Conservation (phyloP, 2,113 vertebrate species). For the Willisornis vidua region DNA sequence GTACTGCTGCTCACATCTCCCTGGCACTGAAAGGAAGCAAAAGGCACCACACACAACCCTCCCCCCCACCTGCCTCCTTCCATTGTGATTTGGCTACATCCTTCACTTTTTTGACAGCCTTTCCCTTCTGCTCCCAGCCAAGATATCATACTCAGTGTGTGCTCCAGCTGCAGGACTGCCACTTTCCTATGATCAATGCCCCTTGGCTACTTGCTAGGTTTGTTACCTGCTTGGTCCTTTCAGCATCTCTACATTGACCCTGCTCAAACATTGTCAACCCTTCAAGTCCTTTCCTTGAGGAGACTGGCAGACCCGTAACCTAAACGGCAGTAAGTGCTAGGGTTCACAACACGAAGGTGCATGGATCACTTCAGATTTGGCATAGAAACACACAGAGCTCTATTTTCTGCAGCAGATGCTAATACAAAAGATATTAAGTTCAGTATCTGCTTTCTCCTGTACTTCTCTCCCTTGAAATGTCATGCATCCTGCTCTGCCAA, state of each 20-base stretch:
- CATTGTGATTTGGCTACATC: background rate
- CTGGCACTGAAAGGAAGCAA: background rate
- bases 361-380: background rate
- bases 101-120: background rate
- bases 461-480: background rate
- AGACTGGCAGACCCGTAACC: background rate
- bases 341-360: background rate
- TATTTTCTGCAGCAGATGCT: background rate
- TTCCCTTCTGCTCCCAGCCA: background rate
- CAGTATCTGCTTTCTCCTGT: background rate
- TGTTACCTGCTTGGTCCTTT: background rate
- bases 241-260: background rate
- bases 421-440: background rate
- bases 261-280: background rate
- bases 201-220: background rate
- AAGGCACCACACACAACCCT: background rate
- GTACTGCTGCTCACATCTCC: background rate
- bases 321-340: background rate
- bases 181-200: background rate
- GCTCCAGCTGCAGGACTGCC: background rate
- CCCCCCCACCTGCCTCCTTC: background rate
- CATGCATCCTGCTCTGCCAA: background rate
- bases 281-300: background rate
- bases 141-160: background rate
- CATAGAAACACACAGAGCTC: background rate